Percentiles rank a stretch among this genome's conserved stretches.
phyloP scores from a whole-genome alignment of 2,113 vertebrate genomes.

The Corythornis cristatus region DNA sequence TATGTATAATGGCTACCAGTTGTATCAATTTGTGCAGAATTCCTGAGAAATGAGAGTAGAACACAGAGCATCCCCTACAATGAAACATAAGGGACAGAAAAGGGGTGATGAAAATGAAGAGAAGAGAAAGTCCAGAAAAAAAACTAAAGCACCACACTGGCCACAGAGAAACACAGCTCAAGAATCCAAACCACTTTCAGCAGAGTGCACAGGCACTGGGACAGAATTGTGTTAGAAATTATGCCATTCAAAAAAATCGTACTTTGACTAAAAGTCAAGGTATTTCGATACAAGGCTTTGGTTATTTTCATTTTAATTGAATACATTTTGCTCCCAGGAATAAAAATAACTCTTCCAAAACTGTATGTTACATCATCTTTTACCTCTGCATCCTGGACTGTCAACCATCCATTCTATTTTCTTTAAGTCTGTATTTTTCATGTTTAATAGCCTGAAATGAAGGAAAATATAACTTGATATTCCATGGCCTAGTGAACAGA shows the following conservation, averaged over 20 bases:
- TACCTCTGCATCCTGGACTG: background rate
- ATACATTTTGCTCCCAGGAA: background rate
- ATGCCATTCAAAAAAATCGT: background rate
- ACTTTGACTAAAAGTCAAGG: background rate
- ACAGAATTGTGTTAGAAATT: background rate
- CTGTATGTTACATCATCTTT: background rate
- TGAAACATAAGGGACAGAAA: background rate
- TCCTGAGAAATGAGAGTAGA: slow-evolving; percentile 12
- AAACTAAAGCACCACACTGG: background rate
- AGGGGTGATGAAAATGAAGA: slow-evolving; percentile 13
- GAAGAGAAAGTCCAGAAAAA: background rate
- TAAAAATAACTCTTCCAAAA: background rate
- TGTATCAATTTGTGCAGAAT: slow-evolving; percentile 48
- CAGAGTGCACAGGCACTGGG: background rate
- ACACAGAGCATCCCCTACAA: slow-evolving; percentile 22
- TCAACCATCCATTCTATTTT: background rate
- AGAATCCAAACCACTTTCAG: background rate
- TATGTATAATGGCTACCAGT: slow-evolving; percentile 19
- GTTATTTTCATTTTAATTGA: background rate
- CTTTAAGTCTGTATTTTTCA: background rate
- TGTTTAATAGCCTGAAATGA: background rate
- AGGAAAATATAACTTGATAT: background rate
- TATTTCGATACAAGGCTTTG: background rate
- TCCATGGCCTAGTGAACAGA: background rate
- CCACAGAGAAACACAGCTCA: background rate